Evolutionary conservation across 1,140 invertebrate species (phyloP).

Genomic region (Arctopsyche grandis): DNA sequence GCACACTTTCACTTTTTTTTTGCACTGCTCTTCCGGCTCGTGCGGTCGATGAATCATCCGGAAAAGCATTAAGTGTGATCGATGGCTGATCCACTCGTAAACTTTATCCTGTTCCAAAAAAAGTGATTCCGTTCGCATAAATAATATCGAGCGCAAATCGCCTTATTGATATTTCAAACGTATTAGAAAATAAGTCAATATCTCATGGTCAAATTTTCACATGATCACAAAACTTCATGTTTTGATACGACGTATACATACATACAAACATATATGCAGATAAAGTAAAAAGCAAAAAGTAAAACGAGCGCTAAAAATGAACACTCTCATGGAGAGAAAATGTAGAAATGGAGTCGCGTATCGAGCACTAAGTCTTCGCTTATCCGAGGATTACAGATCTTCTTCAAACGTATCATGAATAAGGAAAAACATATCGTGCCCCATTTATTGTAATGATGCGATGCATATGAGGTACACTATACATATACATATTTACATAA

Average conservation of each 20-base stretch:
- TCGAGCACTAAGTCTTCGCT: neutral
- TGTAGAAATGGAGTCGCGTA: neutral
- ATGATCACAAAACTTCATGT: too few relatives aligned
- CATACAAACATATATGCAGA: too few relatives aligned
- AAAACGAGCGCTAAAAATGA: too few relatives aligned
- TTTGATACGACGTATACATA: too few relatives aligned
- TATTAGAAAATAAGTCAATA: neutral
- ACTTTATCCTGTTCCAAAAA: constrained; percentile 38
- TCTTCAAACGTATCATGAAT: neutral
- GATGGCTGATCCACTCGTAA: constrained; percentile 44
- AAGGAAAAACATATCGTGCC: too few relatives aligned
- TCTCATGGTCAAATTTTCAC: too few relatives aligned
- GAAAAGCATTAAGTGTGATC: constrained; percentile 48
- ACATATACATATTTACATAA: neutral
- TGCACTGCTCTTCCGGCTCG: neutral
- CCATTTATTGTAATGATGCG: neutral
- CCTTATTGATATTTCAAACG: constrained; percentile 16
- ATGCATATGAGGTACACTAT: neutral
- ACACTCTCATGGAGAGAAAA: neutral
- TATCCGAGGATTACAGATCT: neutral
- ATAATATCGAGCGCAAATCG: constrained; percentile 2
- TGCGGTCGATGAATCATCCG: constrained; percentile 46
- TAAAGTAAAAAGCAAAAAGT: too few relatives aligned
- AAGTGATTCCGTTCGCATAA: constrained; percentile 19
- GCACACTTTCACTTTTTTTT: neutral